These are phyloP conservation scores for Nothura maculosa DNA, from an alignment of 2,797 vertebrate species.

Conservation along the genomic window DNA sequence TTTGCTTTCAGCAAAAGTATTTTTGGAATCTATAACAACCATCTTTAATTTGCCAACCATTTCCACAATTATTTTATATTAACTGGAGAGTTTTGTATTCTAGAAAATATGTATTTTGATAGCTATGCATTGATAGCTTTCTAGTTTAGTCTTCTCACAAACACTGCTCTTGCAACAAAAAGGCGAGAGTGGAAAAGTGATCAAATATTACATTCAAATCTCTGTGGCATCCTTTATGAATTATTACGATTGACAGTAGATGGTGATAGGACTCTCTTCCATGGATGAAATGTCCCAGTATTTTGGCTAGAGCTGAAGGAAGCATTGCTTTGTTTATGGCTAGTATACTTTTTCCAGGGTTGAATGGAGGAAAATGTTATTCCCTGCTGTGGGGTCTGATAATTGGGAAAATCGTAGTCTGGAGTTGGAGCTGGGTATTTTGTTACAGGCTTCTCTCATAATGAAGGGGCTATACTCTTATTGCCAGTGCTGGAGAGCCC, in stretches of 20 bases:
- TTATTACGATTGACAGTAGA: slow-evolving; percentile 58
- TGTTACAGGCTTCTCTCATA: neutral
- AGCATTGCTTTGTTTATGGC: neutral
- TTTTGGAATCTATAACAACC: slow-evolving; percentile 86
- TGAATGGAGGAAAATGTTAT: neutral
- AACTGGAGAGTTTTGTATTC: slow-evolving; percentile 56
- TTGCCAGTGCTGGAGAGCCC: neutral
- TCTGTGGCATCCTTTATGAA: slow-evolving; percentile 38
- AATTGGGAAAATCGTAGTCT: neutral
- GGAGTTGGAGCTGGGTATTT: neutral
- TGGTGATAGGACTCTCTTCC: slow-evolving; percentile 19
- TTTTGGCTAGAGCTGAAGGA: slow-evolving; percentile 5
- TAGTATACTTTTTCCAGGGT: neutral
- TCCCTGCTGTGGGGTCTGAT: neutral
- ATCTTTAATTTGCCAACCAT: slow-evolving; percentile 82
- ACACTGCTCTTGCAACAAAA: neutral
- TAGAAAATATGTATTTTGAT: slow-evolving; percentile 34
- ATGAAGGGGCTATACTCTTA: neutral
- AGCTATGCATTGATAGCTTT: slow-evolving; percentile 34
- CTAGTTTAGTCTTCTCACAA: slow-evolving; percentile 1
- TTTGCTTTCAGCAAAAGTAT: slow-evolving; percentile 88
- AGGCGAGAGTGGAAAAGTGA: neutral
- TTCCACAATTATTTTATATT: slow-evolving; percentile 74
- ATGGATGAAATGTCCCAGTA: neutral
- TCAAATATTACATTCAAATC: slow-evolving; percentile 11